These are phyloP conservation scores for Scaeva pyrastri DNA, from an alignment of 2,888 invertebrate species.

Conservation along the genomic window DNA sequence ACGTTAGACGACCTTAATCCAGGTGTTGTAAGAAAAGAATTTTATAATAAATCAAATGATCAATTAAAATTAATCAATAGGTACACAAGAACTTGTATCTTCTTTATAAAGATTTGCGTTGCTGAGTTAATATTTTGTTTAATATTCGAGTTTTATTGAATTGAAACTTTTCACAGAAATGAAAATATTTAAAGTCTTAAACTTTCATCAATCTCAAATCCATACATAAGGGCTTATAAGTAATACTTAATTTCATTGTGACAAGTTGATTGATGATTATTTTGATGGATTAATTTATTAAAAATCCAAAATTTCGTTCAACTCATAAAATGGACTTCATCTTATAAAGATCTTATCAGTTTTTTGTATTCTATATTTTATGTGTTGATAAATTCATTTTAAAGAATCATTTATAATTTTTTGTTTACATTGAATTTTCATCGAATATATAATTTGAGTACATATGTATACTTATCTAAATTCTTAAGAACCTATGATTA, in stretches of 20 bases:
- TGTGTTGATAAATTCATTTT: background rate
- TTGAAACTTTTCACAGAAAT: too few species aligned
- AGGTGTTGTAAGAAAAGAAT: slow-evolving; percentile 1
- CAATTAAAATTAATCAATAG: slow-evolving; percentile 21
- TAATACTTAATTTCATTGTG: background rate
- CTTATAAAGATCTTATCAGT: background rate
- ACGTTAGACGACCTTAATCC: background rate
- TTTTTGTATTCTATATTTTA: background rate
- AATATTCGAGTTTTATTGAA: too few species aligned
- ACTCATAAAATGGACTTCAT: background rate
- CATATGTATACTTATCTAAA: too few species aligned
- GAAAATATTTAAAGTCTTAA: background rate
- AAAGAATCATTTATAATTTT: background rate
- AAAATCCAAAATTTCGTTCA: background rate
- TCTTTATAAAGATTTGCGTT: background rate
- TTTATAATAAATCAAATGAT: slow-evolving; percentile 3
- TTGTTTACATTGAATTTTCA: background rate
- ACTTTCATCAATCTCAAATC: slow-evolving; percentile 1
- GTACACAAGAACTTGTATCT: background rate
- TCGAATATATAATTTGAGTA: background rate
- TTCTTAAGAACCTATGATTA: background rate
- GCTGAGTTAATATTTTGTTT: too few species aligned
- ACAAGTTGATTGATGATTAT: slow-evolving; percentile 21
- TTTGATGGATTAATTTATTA: slow-evolving; percentile 12
- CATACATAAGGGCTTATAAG: too few species aligned